Conservation (phyloP, 2,113 vertebrate genomes). For the western clawed frog (Xenopus tropicalis) region UCB_Xtro_10.0 CM004449.2:9498501-9499000, state of each 20-base stretch:
- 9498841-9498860: slow-evolving; percentile 79
- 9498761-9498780: slow-evolving; percentile 27
- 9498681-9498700: accelerated
- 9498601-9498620: too few relatives aligned
- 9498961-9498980: slow-evolving; percentile 63
- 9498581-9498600: too few relatives aligned
- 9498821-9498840: slow-evolving; percentile 72
- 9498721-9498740: too few relatives aligned
- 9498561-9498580: too few relatives aligned
- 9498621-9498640: too few relatives aligned
- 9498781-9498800: slow-evolving; percentile 53
- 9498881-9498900: slow-evolving; percentile 65
- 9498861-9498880: slow-evolving; percentile 68
- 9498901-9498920: slow-evolving; percentile 65
- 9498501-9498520: too few relatives aligned
- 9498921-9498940: slow-evolving; percentile 82
- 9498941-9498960: slow-evolving; percentile 64
- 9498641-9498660: too few relatives aligned
- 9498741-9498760: background rate
- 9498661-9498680: too few relatives aligned
- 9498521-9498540: too few relatives aligned
- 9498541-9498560: too few relatives aligned
- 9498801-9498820: slow-evolving; percentile 50
- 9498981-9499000: slow-evolving; percentile 51
- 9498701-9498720: too few relatives aligned